These are phyloP conservation scores for Andricus curvator DNA, from an alignment of 2,888 invertebrate species.

Conservation along the genomic window DNA sequence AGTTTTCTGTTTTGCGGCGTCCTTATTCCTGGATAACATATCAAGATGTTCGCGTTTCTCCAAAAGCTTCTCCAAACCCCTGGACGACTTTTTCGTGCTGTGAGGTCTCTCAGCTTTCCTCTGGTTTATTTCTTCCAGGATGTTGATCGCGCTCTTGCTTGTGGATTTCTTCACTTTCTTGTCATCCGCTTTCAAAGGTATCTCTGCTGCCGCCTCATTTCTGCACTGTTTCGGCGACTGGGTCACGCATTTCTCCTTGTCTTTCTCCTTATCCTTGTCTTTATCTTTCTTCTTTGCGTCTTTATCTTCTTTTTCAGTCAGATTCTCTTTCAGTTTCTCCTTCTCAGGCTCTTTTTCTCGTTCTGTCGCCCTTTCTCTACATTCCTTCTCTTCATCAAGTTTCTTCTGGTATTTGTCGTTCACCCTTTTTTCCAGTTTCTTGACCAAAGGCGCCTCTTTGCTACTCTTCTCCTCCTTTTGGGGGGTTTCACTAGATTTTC, in stretches of 20 bases:
- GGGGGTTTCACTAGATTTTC: constrained; percentile 73
- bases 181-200: constrained; percentile 61
- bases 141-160: constrained; percentile 69
- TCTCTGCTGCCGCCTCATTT: constrained; percentile 27
- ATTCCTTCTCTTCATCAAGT: constrained; percentile 44
- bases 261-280: constrained; percentile 47
- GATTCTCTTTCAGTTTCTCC: constrained; percentile 47
- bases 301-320: constrained; percentile 26
- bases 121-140: constrained; percentile 75
- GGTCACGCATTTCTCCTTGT: constrained; percentile 20
- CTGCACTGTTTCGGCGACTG: constrained; percentile 50
- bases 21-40: constrained; percentile 70
- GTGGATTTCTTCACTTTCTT: constrained; percentile 65
- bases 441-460: constrained; percentile 72
- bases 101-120: constrained; percentile 78
- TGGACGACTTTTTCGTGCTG: constrained; percentile 81
- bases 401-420: constrained; percentile 60
- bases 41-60: constrained; percentile 80
- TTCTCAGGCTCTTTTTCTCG: constrained; percentile 63
- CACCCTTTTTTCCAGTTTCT: constrained; percentile 73
- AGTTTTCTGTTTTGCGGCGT: constrained; percentile 57
- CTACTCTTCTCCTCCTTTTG: constrained; percentile 71
- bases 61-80: constrained; percentile 81
- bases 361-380: constrained; percentile 50
- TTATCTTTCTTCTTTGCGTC: constrained; percentile 51